phyloP scores from a whole-genome alignment of 2,797 vertebrate genomes.

The Crenichthys baileyi region DNA sequence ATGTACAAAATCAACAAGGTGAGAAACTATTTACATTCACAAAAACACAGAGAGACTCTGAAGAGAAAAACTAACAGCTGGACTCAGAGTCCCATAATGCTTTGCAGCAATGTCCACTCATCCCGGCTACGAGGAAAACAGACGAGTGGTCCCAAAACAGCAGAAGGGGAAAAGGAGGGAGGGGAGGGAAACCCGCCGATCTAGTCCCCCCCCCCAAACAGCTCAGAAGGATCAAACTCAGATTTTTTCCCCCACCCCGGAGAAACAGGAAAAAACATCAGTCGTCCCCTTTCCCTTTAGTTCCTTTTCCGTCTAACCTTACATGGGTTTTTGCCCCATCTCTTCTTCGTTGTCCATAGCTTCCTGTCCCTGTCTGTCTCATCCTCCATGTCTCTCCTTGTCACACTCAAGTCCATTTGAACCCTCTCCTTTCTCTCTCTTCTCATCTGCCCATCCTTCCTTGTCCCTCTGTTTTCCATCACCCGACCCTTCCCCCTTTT shows the following conservation, averaged over 20 bases:
- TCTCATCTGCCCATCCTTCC: too few relatives aligned
- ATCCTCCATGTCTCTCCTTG: background rate
- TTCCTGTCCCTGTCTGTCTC: background rate
- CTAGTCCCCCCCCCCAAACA: too few relatives aligned
- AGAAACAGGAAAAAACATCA: background rate
- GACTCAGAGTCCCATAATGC: constrained; percentile 49
- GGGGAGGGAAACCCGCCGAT: background rate
- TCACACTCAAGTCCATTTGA: too few relatives aligned
- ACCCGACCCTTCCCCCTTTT: too few relatives aligned
- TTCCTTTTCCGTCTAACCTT: too few relatives aligned
- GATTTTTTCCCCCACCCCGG: too few relatives aligned
- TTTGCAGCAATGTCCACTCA: constrained; percentile 38
- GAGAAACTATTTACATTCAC: constrained; percentile 78
- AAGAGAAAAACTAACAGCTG: constrained; percentile 33
- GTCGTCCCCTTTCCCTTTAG: too few relatives aligned
- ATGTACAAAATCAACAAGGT: constrained; percentile 61
- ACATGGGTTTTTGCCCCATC: background rate
- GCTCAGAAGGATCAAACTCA: background rate
- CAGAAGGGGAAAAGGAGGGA: background rate
- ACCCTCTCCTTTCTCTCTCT: too few relatives aligned
- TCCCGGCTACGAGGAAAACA: constrained; percentile 3
- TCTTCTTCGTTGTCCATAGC: background rate
- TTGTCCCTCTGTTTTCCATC: background rate
- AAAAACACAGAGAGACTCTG: constrained; percentile 31
- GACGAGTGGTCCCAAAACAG: background rate